phyloP scores from a whole-genome alignment of 2,888 invertebrate genomes.

The Axea sp. region DNA sequence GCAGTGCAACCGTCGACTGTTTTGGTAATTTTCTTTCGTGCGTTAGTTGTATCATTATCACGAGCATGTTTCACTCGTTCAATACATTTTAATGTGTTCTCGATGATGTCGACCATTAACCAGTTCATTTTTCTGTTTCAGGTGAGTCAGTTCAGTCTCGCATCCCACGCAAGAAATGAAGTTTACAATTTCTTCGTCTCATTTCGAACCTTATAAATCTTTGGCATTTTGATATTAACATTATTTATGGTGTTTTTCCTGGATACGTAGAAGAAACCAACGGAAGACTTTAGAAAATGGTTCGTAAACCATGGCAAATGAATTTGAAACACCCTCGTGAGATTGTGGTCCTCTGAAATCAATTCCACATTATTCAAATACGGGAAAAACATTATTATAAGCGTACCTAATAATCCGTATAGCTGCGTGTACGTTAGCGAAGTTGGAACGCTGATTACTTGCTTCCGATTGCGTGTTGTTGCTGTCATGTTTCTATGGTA shows the following conservation, averaged over 20 bases:
- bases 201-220: background rate
- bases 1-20: conserved; percentile 17
- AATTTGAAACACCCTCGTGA: no score
- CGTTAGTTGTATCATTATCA: conserved; percentile 22
- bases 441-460: conserved; percentile 40
- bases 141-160: conserved; percentile 1
- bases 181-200: background rate
- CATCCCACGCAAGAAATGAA: no score
- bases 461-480: conserved; percentile 70
- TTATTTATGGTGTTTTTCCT: conserved; percentile 6
- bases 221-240: conserved; percentile 4
- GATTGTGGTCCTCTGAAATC: background rate
- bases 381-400: background rate
- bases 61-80: background rate
- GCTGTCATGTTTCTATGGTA: conserved; percentile 73
- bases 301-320: no score
- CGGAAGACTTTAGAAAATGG: background rate
- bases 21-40: conserved; percentile 19
- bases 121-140: conserved; percentile 18
- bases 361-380: conserved; percentile 5
- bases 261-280: background rate
- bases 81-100: conserved; percentile 13
- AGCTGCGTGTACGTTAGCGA: conserved; percentile 3
- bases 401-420: conserved; percentile 7
- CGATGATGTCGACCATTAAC: conserved; percentile 4